Evolutionary conservation across 2,113 vertebrate species (phyloP).

Genomic region (Ornithorhynchus anatinus): DNA sequence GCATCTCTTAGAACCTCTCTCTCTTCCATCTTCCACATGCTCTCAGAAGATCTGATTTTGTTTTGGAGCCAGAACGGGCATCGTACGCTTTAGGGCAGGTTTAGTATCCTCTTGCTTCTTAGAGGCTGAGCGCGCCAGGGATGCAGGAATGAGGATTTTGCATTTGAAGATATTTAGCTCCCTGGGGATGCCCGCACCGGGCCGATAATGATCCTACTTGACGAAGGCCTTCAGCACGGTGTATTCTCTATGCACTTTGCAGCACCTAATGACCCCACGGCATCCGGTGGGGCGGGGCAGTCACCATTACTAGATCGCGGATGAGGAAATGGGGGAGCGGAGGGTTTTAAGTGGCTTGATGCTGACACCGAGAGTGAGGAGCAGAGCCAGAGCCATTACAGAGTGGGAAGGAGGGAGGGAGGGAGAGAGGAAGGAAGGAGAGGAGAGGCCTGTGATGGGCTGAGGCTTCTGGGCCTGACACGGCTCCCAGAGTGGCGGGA

Average conservation of each 20-base stretch:
- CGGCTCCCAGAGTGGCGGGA: no score
- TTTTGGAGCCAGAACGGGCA: no score
- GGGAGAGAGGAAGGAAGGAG: not conserved
- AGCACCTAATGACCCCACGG: slow-evolving; percentile 18
- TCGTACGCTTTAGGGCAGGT: no score
- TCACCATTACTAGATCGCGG: not conserved
- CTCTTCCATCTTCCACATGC: no score
- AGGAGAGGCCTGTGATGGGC: not conserved
- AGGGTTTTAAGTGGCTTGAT: not conserved
- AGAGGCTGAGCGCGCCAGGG: not conserved
- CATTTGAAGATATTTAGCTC: slow-evolving; percentile 10
- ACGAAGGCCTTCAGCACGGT: slow-evolving; percentile 14
- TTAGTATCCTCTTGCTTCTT: no score
- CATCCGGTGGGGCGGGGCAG: not conserved
- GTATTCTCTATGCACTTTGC: slow-evolving; percentile 29
- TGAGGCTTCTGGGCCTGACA: no score
- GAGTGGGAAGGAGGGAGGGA: no score
- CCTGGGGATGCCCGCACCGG: not conserved
- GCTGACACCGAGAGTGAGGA: not conserved
- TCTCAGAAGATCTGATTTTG: no score
- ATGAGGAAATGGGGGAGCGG: not conserved
- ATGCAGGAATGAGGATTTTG: not conserved
- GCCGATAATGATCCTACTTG: slow-evolving; percentile 7
- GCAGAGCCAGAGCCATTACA: not conserved
- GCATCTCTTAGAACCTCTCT: no score